Evolutionary conservation across 2,888 invertebrate species (phyloP).

Genomic region (Omphaloscelis lunosa): DNA sequence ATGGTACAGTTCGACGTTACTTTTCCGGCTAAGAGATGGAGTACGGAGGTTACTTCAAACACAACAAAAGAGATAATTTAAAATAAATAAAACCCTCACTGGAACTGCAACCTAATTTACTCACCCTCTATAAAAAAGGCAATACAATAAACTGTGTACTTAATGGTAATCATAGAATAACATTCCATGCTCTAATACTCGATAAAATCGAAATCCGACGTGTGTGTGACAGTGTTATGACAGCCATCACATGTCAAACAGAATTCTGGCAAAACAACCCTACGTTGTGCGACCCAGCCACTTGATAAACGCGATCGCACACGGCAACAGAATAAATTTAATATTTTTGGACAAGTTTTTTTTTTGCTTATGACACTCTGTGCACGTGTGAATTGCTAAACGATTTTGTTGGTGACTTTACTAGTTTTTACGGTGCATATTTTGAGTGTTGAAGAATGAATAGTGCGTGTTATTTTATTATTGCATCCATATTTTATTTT

Average conservation of each 20-base stretch:
- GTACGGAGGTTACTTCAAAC: neutral
- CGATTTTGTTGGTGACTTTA: conserved; percentile 48
- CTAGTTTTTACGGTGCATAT: conserved; percentile 44
- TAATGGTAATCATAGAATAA: conserved; percentile 55
- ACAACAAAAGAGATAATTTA: neutral
- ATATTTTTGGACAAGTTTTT: conserved; percentile 59
- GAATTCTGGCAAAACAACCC: conserved; percentile 63
- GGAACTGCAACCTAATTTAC: conserved; percentile 33
- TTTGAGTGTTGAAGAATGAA: conserved; percentile 37
- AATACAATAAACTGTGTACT: conserved; percentile 40
- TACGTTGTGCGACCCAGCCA: conserved; percentile 58
- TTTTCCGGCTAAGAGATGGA: too few relatives aligned
- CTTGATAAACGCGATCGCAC: conserved; percentile 61
- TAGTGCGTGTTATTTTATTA: conserved; percentile 34
- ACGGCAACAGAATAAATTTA: conserved; percentile 61
- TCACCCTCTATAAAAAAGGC: conserved; percentile 22
- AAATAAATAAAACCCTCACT: neutral
- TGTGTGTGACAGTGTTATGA: conserved; percentile 65
- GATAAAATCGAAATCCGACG: conserved; percentile 66
- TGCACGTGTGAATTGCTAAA: conserved; percentile 62
- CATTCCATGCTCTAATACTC: conserved; percentile 56
- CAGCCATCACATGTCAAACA: conserved; percentile 63
- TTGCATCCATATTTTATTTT: neutral
- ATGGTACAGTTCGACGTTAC: too few relatives aligned
- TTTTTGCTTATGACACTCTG: conserved; percentile 50